Percentiles rank a stretch among this genome's conserved stretches.
Evolutionary conservation across 2,113 vertebrate genomes (phyloP).

Genomic region (Festucalex cinctus): DNA sequence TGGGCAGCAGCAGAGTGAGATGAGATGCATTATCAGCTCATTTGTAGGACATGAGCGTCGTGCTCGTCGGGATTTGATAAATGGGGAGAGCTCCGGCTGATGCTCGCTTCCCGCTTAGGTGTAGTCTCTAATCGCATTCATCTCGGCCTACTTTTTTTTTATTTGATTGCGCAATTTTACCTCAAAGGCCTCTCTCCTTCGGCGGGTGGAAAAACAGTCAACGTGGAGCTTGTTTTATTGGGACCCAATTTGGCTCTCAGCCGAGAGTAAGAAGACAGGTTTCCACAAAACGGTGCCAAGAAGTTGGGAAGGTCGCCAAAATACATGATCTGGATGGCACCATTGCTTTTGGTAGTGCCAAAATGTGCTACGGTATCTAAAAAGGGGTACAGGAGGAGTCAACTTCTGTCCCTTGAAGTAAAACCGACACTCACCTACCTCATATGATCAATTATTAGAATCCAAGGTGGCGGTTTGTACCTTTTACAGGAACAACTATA

Average conservation of each 20-base stretch:
- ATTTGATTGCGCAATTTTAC: slow-evolving; percentile 63
- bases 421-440: neutral
- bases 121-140: slow-evolving; percentile 62
- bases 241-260: slow-evolving; percentile 60
- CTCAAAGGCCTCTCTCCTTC: slow-evolving; percentile 53
- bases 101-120: slow-evolving; percentile 51
- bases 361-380: neutral
- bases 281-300: neutral
- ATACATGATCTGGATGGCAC: slow-evolving; percentile 1
- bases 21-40: slow-evolving; percentile 70
- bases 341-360: neutral
- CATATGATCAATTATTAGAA: neutral
- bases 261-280: slow-evolving; percentile 42
- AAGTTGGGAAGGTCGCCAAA: slow-evolving; percentile 6
- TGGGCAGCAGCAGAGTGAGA: slow-evolving; percentile 46
- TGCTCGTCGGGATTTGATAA: slow-evolving; percentile 63
- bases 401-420: neutral
- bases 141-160: slow-evolving; percentile 69
- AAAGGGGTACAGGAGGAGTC: neutral
- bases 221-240: slow-evolving; percentile 60
- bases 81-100: slow-evolving; percentile 64
- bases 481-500: neutral
- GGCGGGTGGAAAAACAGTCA: slow-evolving; percentile 53
- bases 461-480: neutral
- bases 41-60: slow-evolving; percentile 68